Evolutionary conservation across 2,888 invertebrate genomes (phyloP), one percentile per base, ranked within the genome.

Genomic region (Clepsis dumicolana): DNA sequence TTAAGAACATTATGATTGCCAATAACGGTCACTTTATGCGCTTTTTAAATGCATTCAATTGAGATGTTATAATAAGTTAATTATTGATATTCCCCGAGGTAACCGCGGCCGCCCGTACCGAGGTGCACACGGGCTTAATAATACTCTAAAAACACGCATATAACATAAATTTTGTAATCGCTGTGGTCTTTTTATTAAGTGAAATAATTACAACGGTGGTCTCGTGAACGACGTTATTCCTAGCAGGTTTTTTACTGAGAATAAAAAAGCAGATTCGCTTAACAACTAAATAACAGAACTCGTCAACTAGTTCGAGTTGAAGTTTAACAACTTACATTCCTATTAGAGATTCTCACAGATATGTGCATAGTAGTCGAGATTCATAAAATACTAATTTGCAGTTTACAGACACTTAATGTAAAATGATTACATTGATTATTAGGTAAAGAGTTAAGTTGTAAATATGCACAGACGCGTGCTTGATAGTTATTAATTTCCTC

Each of bases 131-230:
- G 90, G 85, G 87, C 88, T 91, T 92, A 90, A 92, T 92, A 91
- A 92, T 89, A 85, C 88, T 91, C 92, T 89, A 90, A 92, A 91
- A 92, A 90, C 85, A 88, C 90, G 90, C 90, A 88, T 90, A 89
- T 88, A 90, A 88, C 91, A 92, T 92, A 92, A 88, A 92, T 91
- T 90, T 84, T 80, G 83, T 85, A 82, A 86, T 85, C 84, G 79
- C 77, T 75, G 82, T 89, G 87, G 83, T 92, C 87, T 88, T 92
- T 93, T 92, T 93, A 87, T 84, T 84, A 82, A 86, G 80, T 85
- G 87, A 87, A 91, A 92, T 91, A 84, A 89, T 93, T 89, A 87
- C 85, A 83, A 82, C 79, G 93, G 93, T 93, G 92, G 93, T 93
- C 92, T 84, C 72, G 77, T 73, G 74, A 76, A 73, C 75, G 74